Evolutionary conservation across 2,888 invertebrate genomes (phyloP), one percentile per base, ranked within the genome.

Genomic region (Gastrophysa polygoni): DNA sequence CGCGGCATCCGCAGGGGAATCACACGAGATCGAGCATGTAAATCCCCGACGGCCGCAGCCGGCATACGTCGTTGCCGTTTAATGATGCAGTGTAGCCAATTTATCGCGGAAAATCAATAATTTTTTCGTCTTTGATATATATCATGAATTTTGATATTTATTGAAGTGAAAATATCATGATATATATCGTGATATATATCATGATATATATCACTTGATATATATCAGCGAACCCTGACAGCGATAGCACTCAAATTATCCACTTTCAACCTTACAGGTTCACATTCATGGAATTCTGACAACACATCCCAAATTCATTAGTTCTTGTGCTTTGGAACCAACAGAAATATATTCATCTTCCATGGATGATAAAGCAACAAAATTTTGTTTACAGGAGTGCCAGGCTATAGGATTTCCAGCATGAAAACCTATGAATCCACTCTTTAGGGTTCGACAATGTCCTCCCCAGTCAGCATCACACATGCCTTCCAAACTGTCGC

Each of bases 341-440:
- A 63, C 68, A 16, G 63, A 50, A 5, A 68, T 44, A 47, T 68
- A 66, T 38, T 67, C 64, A 16, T 61, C 64, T 43, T 68, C 63
- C 62, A 66, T 64, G 20, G 67, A 63, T 5, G 67, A 66, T 8
- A 68, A 50, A 3, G 67, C 67, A 7, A 68, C 65, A 66, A 66
- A 68, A 32, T 20, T 61, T 57, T 70, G 71, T 28, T 71, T 70
- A 24, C 54, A 46, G 8, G 68, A 70, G 55, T 61, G 49, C 71
- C 68, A 71, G 4, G 57, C 50, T n/a, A 69, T 62, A 8, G 61
- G 63, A 57, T 68, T 70, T 49, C 63, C 55, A 10, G 58, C 66
- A 55, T 69, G 56, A 46, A 60, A 65, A 28, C 24, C 20, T 11
- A 69, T 24, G 29, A 68, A 70, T n/a, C 70, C 68, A 61, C 64